A percentile compares a stretch with the other conserved stretches of the same genome.
These are phyloP conservation scores for Lissocephala sabroskyi DNA, from an alignment of 2,888 invertebrate species.

Conservation along the genomic window DNA sequence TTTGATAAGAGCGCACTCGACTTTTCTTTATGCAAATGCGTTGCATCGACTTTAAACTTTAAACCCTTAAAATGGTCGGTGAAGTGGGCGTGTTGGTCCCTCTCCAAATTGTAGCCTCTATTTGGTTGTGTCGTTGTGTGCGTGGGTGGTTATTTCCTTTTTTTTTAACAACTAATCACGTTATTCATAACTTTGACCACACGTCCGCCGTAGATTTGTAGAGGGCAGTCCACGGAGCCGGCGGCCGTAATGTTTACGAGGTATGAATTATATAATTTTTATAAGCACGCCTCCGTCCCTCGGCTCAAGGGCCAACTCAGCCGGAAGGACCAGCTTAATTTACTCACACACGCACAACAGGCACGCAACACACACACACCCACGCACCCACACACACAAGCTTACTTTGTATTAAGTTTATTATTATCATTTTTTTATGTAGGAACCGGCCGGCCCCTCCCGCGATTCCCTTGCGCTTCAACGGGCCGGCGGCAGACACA, in stretches of 20 bases:
- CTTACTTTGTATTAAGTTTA: slow-evolving; percentile 62
- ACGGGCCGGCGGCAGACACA: slow-evolving; percentile 22
- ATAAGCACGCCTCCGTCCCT: slow-evolving; percentile 46
- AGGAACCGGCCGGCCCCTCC: slow-evolving; percentile 18
- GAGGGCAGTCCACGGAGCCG: too few relatives aligned
- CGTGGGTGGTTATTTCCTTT: slow-evolving; percentile 1
- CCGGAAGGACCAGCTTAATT: slow-evolving; percentile 43
- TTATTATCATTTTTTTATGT: slow-evolving; percentile 63
- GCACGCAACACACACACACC: too few relatives aligned
- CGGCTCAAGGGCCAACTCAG: slow-evolving; percentile 13
- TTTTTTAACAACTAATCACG: slow-evolving; percentile 59
- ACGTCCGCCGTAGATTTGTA: slow-evolving; percentile 23
- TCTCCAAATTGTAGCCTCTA: slow-evolving; percentile 2
- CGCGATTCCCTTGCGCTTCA: not conserved
- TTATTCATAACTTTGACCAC: slow-evolving; percentile 55
- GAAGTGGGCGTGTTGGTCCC: slow-evolving; percentile 1
- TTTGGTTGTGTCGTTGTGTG: too few relatives aligned
- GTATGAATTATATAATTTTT: slow-evolving; percentile 63
- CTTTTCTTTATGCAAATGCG: too few relatives aligned
- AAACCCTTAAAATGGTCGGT: too few relatives aligned
- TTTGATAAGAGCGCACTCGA: too few relatives aligned
- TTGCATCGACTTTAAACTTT: too few relatives aligned
- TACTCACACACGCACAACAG: slow-evolving; percentile 54
- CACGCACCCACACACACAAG: slow-evolving; percentile 27
- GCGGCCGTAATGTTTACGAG: slow-evolving; percentile 54